Percentiles rank a stretch among this genome's conserved stretches.
phyloP scores from a whole-genome alignment of 2,888 invertebrate genomes.

The Dicycla oo region DNA sequence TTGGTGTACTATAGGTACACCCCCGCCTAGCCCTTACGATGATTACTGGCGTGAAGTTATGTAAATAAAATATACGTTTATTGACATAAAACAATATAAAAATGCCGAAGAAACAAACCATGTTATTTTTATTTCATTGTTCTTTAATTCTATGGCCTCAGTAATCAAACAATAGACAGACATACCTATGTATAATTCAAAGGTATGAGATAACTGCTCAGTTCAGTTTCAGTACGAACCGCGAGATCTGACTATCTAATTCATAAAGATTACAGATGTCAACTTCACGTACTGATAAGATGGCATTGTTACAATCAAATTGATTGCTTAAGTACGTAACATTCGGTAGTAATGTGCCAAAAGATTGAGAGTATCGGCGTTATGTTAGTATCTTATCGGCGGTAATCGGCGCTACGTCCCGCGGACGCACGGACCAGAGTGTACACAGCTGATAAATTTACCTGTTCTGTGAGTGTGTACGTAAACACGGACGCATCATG shows the following conservation, averaged over 20 bases:
- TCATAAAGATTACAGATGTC: slow-evolving; percentile 57
- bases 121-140: slow-evolving; percentile 14
- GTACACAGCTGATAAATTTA: too few relatives aligned
- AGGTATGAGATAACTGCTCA: neutral
- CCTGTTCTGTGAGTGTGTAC: too few relatives aligned
- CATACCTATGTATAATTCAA: slow-evolving; percentile 10
- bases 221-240: slow-evolving; percentile 11
- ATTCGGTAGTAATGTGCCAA: slow-evolving; percentile 38
- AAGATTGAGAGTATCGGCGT: slow-evolving; percentile 28
- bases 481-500: slow-evolving; percentile 66
- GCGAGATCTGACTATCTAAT: slow-evolving; percentile 31
- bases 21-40: too few relatives aligned
- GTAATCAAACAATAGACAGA: slow-evolving; percentile 6
- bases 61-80: slow-evolving; percentile 1
- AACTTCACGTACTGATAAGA: slow-evolving; percentile 38
- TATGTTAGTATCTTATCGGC: slow-evolving; percentile 52
- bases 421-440: slow-evolving; percentile 35
- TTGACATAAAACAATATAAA: neutral
- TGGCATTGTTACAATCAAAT: slow-evolving; percentile 40
- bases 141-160: neutral
- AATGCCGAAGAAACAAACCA: neutral
- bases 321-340: slow-evolving; percentile 57
- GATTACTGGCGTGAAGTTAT: neutral
- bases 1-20: neutral
- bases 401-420: slow-evolving; percentile 34